A percentile compares a stretch with the other conserved stretches of the same genome.
Conservation (phyloP, 2,113 vertebrate species). For the Pelodiscus sinensis region DNA sequence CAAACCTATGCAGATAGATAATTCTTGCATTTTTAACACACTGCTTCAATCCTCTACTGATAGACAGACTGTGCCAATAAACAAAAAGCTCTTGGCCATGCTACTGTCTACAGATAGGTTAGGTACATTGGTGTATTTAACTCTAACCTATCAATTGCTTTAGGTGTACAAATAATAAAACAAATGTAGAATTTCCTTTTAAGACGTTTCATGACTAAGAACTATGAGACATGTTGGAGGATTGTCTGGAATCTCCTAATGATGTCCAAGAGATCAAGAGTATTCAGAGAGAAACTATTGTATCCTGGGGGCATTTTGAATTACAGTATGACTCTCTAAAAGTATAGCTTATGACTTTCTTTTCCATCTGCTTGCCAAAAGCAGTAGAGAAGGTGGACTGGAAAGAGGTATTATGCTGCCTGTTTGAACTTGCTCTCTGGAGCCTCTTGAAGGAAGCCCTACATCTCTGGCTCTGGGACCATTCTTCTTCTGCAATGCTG, state of each 20-base stretch:
- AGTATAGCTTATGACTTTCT: neutral
- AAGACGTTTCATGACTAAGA: conserved; percentile 46
- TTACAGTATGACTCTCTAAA: conserved; percentile 17
- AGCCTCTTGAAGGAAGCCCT: neutral
- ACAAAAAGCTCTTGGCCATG: conserved; percentile 39
- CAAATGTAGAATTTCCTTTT: conserved; percentile 23
- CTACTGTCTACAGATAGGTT: conserved; percentile 16
- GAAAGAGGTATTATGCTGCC: neutral
- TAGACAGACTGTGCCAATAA: conserved; percentile 1
- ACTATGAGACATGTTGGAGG: neutral
- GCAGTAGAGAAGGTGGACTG: neutral
- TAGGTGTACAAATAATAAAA: conserved; percentile 40
- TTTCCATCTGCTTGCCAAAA: neutral
- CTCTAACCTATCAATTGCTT: conserved; percentile 57
- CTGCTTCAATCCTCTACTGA: too few species aligned
- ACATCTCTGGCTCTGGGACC: neutral
- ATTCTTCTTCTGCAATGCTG: conserved; percentile 25
- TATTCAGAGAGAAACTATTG: conserved; percentile 30
- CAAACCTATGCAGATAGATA: too few species aligned
- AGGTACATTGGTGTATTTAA: conserved; percentile 39
- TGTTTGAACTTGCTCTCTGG: conserved; percentile 54
- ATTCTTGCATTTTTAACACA: too few species aligned
- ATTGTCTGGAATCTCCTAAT: conserved; percentile 24
- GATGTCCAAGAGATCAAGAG: conserved; percentile 41
- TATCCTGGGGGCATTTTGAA: conserved; percentile 33